These are phyloP conservation scores for Dasysyrphus tricinctus DNA, from an alignment of 2,888 invertebrate species.

Conservation along the genomic window DNA sequence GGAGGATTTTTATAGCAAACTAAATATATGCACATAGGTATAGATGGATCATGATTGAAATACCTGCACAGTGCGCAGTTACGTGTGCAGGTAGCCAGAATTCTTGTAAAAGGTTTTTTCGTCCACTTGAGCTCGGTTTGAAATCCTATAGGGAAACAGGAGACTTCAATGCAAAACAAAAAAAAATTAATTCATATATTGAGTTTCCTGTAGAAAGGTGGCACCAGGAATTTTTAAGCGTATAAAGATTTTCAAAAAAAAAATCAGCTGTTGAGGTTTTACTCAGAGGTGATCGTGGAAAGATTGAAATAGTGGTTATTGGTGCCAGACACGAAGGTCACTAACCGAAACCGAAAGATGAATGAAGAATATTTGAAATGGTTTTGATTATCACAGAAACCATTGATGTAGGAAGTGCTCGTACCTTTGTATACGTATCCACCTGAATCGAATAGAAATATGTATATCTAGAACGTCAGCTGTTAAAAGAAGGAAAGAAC, in stretches of 20 bases:
- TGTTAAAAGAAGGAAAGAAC: not conserved
- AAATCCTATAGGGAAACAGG: constrained; percentile 50
- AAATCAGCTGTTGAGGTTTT: constrained; percentile 29
- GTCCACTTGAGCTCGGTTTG: constrained; percentile 51
- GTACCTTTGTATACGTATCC: not conserved
- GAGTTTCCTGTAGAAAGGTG: constrained; percentile 62
- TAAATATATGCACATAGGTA: constrained; percentile 24
- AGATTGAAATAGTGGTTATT: constrained; percentile 15
- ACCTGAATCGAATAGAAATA: constrained; percentile 6
- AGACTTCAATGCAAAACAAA: constrained; percentile 32
- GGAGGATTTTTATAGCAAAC: constrained; percentile 28
- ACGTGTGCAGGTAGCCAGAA: constrained; percentile 33
- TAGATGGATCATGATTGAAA: constrained; percentile 59
- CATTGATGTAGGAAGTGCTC: not conserved
- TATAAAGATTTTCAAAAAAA: not conserved
- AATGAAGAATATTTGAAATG: constrained; percentile 22
- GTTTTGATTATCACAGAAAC: not conserved
- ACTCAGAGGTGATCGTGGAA: constrained; percentile 3
- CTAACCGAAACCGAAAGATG: constrained; percentile 55
- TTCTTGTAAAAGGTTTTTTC: constrained; percentile 24
- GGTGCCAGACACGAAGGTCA: constrained; percentile 45
- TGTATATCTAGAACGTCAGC: not conserved
- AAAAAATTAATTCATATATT: constrained; percentile 59
- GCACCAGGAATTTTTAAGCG: constrained; percentile 35
- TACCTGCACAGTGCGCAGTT: constrained; percentile 50